These are phyloP conservation scores for Leucoraja erinaceus DNA, from an alignment of 2,113 vertebrate species.

Conservation along the genomic window DNA sequence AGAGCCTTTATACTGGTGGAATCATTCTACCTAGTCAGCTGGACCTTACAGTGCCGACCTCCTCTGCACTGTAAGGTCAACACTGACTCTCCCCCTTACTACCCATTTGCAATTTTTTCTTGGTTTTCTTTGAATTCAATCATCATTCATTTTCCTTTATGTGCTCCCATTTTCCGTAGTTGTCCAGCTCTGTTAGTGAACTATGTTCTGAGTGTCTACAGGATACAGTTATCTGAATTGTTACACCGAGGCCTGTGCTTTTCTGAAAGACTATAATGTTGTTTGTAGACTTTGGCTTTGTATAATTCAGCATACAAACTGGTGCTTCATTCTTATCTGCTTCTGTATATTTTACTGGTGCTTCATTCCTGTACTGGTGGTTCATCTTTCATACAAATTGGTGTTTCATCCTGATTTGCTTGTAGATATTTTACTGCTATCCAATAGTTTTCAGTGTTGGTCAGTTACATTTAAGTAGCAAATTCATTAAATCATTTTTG, in stretches of 20 bases:
- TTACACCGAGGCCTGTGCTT: neutral
- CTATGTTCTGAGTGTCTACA: neutral
- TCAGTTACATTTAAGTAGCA: slow-evolving; percentile 59
- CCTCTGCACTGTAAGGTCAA: neutral
- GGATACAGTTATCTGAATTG: neutral
- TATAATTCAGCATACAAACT: neutral
- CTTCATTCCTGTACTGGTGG: too few relatives aligned
- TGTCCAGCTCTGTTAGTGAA: neutral
- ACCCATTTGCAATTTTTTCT: neutral
- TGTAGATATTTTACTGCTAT: neutral
- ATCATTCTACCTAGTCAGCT: too few relatives aligned
- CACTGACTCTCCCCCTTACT: neutral
- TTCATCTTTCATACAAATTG: neutral
- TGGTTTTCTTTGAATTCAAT: neutral
- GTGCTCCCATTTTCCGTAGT: neutral
- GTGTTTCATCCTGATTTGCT: neutral
- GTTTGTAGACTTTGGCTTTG: neutral
- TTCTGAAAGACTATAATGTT: neutral
- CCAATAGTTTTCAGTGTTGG: slow-evolving; percentile 57
- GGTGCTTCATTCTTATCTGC: neutral
- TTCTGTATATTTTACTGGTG: neutral
- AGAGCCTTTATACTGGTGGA: too few relatives aligned
- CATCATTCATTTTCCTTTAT: neutral
- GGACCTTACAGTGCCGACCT: too few relatives aligned
- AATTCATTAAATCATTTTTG: slow-evolving; percentile 90